Conservation (phyloP, 2,113 vertebrate genomes). For the Phaethon lepturus region DNA sequence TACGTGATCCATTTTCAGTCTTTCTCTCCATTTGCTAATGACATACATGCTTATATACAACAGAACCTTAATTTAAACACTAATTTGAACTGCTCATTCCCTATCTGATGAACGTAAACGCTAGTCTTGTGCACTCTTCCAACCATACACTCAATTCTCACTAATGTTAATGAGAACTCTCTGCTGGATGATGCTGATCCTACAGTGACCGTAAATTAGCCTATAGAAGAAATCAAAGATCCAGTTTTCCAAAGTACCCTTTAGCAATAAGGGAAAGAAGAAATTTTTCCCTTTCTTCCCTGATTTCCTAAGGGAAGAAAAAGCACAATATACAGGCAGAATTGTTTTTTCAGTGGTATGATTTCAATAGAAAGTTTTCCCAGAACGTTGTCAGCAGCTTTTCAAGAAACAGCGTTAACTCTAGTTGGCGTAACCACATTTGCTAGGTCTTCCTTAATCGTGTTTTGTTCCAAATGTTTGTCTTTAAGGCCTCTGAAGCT, state of each 20-base stretch:
- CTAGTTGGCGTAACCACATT: not conserved
- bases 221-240: slow-evolving; percentile 1
- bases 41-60: not conserved
- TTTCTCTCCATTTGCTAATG: not conserved
- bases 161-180: not conserved
- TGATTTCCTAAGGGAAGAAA: slow-evolving; percentile 17
- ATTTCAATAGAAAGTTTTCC: not conserved
- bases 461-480: slow-evolving; percentile 10
- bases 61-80: not conserved
- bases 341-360: not conserved
- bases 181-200: not conserved
- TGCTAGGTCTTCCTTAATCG: not conserved
- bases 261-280: not conserved
- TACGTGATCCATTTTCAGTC: not conserved
- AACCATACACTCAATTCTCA: not conserved
- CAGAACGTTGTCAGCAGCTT: not conserved
- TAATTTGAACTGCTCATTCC: not conserved
- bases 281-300: not conserved
- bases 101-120: not conserved
- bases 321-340: slow-evolving; percentile 6
- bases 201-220: not conserved
- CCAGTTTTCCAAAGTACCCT: not conserved
- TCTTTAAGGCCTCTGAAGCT: not conserved
- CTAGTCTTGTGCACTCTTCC: not conserved
- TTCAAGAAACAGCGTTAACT: not conserved